Evolutionary conservation across 2,797 vertebrate species (phyloP).

Genomic region (Pseudocheirus occidentalis): DNA sequence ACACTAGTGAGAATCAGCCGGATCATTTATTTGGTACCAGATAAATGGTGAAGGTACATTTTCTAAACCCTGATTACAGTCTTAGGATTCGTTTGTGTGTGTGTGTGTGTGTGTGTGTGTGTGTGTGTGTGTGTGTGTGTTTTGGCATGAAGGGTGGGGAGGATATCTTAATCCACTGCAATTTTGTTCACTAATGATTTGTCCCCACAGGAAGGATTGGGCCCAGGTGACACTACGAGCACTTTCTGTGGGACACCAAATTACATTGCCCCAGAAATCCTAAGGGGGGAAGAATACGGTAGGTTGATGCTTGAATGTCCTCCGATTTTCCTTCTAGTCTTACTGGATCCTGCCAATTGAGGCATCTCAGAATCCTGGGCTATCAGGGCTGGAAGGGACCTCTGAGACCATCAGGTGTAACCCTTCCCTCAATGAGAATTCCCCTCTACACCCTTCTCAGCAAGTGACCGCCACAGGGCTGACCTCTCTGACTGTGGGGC

Average conservation of each 20-base stretch:
- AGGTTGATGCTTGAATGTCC: constrained; percentile 70
- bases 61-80: not conserved
- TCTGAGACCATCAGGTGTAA: not conserved
- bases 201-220: constrained; percentile 93
- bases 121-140: not conserved
- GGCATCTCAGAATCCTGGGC: not conserved
- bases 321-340: not conserved
- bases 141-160: not conserved
- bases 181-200: constrained; percentile 28
- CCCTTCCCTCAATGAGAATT: not conserved
- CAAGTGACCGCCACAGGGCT: not conserved
- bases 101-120: not conserved
- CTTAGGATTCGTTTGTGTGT: not conserved
- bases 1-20: not conserved
- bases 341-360: not conserved
- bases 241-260: constrained; percentile 99
- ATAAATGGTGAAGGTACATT: not conserved
- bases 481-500: not conserved
- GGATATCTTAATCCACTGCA: not conserved
- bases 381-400: not conserved
- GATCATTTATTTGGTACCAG: not conserved
- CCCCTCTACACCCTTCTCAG: not conserved
- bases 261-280: constrained; percentile 98
- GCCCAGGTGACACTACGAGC: constrained; percentile 98
- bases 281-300: constrained; percentile 98